Evolutionary conservation across 2,888 invertebrate genomes (phyloP), one percentile per base, ranked within the genome.

Genomic region (Zaprionus lineosus): DNA sequence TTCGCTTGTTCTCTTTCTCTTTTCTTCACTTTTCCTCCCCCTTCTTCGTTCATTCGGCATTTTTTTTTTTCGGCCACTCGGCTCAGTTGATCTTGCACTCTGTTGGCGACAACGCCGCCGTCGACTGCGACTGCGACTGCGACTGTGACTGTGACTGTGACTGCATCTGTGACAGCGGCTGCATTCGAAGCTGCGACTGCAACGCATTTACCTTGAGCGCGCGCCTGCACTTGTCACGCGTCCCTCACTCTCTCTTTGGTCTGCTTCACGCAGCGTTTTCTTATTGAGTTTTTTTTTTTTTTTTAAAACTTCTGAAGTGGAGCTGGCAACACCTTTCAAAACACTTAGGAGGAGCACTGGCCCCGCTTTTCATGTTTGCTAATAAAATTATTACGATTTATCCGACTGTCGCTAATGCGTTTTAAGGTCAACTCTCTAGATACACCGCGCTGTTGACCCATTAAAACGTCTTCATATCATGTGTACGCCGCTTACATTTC

Each of bases 301-400:
- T n/a, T n/a, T n/a, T n/a, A n/a, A 39, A 74, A 74, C 71, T 83
- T 81, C 76, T 69, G 59, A 73, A 65, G 56, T 73, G 71, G 46
- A 74, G 78, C 62, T n/a, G n/a, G n/a, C 68, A 72, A 70, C 74
- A 79, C 74, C 76, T 77, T 73, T 67, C 60, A 51, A 76, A 79
- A 76, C 44, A 56, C 58, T 59, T 66, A 59, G 57, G 46, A 48
- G 55, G 58, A 47, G 24, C 48, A 26, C 37, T 29, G 24, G 2
- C 21, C 43, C 33, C 41, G 63, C 33, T 73, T 70, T 64, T 81
- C 57, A 72, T 81, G 74, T 83, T 81, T 81, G 83, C 81, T 69
- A 74, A 83, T 81, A 81, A 81, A 81, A 81, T 81, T 81, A 77
- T 81, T 77, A 83, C 62, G 62, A 79, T 79, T 82, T 62, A 74